phyloP scores from a whole-genome alignment of 2,888 invertebrate genomes.

The Sisyra nigra region DNA sequence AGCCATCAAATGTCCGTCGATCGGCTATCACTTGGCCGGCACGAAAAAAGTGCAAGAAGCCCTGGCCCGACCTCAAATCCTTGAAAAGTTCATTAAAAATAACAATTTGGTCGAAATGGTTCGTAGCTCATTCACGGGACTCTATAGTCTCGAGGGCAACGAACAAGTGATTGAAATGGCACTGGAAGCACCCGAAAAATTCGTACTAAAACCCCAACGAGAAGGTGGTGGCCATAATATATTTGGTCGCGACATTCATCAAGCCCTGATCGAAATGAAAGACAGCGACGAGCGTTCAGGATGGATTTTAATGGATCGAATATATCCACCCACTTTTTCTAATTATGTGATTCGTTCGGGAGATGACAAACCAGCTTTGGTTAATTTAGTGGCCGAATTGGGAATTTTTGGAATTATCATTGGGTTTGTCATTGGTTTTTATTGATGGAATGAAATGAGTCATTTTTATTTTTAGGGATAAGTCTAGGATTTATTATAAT shows the following conservation, averaged over 20 bases:
- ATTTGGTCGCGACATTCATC: slow-evolving; percentile 65
- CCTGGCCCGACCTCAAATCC: slow-evolving; percentile 52
- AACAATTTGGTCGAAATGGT: slow-evolving; percentile 44
- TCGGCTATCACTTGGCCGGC: slow-evolving; percentile 88
- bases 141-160: slow-evolving; percentile 85
- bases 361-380: slow-evolving; percentile 32
- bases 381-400: slow-evolving; percentile 79
- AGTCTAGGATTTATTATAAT: slow-evolving; percentile 46
- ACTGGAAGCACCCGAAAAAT: slow-evolving; percentile 59
- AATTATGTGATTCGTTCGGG: slow-evolving; percentile 68
- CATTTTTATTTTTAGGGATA: slow-evolving; percentile 33
- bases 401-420: slow-evolving; percentile 90
- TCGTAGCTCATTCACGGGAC: slow-evolving; percentile 72
- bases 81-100: slow-evolving; percentile 59
- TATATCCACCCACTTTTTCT: slow-evolving; percentile 58
- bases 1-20: slow-evolving; percentile 95
- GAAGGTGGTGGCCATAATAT: slow-evolving; percentile 98
- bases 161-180: slow-evolving; percentile 68
- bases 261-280: slow-evolving; percentile 41
- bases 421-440: slow-evolving; percentile 43
- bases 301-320: slow-evolving; percentile 90
- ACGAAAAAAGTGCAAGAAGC: slow-evolving; percentile 95
- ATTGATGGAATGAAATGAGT: slow-evolving; percentile 1
- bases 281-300: slow-evolving; percentile 61
- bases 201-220: slow-evolving; percentile 88